phyloP scores from a whole-genome alignment of 2,888 invertebrate species.

The Thymelicus acteon region DNA sequence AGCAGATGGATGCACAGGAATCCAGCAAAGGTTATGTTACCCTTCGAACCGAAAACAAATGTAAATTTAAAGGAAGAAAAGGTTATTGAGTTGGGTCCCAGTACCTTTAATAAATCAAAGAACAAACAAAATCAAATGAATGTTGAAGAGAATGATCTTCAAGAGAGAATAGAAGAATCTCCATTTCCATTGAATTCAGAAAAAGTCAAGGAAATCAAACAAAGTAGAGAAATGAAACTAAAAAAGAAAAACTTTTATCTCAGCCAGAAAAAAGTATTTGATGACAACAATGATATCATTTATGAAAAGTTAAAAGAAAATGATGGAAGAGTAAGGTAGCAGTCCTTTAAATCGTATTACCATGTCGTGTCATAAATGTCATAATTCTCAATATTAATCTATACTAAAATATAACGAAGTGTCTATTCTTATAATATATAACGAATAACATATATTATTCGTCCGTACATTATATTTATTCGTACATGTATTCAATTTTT shows the following conservation, averaged over 20 bases:
- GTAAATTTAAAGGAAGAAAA: conserved; percentile 68
- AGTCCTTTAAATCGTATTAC: not conserved
- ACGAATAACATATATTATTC: too few species aligned
- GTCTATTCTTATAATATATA: too few species aligned
- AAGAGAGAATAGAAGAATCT: conserved; percentile 18
- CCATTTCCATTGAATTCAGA: conserved; percentile 35
- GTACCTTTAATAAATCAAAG: conserved; percentile 51
- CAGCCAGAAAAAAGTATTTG: conserved; percentile 76
- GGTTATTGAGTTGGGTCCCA: conserved; percentile 64
- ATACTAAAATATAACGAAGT: too few species aligned
- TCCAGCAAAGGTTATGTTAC: conserved; percentile 79
- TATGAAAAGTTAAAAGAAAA: conserved; percentile 86
- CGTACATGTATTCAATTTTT: too few species aligned
- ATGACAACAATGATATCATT: conserved; percentile 81
- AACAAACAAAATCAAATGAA: conserved; percentile 33
- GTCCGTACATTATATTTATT: too few species aligned
- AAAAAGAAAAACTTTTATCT: conserved; percentile 65
- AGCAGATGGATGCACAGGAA: conserved; percentile 81
- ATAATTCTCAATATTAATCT: not conserved
- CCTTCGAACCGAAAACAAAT: conserved; percentile 66
- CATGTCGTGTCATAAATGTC: not conserved
- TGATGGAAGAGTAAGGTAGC: conserved; percentile 84
- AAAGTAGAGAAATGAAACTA: conserved; percentile 59
- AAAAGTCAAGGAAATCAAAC: conserved; percentile 58
- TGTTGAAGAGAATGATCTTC: conserved; percentile 30